These are phyloP conservation scores for Sinocyclocheilus grahami DNA, from an alignment of 2,113 vertebrate species.

Conservation along the genomic window DNA sequence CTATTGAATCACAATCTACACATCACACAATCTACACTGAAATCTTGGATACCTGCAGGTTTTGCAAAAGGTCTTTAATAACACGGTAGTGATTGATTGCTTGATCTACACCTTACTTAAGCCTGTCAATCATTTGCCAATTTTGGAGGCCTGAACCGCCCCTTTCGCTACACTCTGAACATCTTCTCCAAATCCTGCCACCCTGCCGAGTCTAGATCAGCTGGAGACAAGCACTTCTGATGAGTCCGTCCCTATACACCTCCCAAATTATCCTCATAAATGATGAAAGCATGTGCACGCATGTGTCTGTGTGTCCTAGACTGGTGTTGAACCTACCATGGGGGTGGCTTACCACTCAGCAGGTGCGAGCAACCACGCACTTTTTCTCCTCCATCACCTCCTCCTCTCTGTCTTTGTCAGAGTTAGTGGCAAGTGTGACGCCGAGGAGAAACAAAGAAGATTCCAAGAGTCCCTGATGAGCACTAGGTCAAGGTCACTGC, in stretches of 20 bases:
- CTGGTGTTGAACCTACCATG: conserved; percentile 68
- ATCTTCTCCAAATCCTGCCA: conserved; percentile 40
- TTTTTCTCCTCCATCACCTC: conserved; percentile 41
- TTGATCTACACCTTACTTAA: conserved; percentile 56
- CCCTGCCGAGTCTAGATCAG: conserved; percentile 46
- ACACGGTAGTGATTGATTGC: conserved; percentile 47
- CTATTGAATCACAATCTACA: neutral
- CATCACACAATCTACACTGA: conserved; percentile 18
- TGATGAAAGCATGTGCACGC: conserved; percentile 52
- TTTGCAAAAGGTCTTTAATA: conserved; percentile 51
- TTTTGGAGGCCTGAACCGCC: conserved; percentile 36
- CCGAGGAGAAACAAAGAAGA: conserved; percentile 49
- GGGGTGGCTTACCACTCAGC: conserved; percentile 58
- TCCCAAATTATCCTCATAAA: conserved; percentile 62
- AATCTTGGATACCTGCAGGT: conserved; percentile 40
- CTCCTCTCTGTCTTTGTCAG: conserved; percentile 7
- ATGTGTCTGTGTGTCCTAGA: conserved; percentile 56
- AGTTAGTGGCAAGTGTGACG: conserved; percentile 20
- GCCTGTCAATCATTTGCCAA: conserved; percentile 57
- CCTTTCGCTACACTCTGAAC: conserved; percentile 51
- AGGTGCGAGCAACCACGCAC: conserved; percentile 36
- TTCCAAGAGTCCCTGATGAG: conserved; percentile 67
- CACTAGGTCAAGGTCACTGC: conserved; percentile 56
- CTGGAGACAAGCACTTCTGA: conserved; percentile 63
- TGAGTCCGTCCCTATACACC: conserved; percentile 51